These are phyloP conservation scores for Petrocephalus zakoni DNA, from an alignment of 2,113 vertebrate genomes.

Conservation along the genomic window DNA sequence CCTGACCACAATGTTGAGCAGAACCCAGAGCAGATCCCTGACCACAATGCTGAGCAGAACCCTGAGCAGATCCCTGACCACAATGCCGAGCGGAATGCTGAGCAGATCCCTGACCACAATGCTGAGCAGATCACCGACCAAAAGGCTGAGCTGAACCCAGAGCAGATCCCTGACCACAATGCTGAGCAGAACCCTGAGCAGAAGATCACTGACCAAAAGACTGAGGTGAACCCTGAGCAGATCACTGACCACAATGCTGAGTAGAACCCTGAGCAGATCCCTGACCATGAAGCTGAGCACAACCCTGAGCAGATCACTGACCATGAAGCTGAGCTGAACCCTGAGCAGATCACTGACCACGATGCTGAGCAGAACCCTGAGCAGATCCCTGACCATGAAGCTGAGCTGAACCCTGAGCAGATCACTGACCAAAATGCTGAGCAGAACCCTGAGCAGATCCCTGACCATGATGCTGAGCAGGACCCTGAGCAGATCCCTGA, in stretches of 20 bases:
- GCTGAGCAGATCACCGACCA: neutral
- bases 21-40: neutral
- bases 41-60: neutral
- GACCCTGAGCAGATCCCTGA: neutral
- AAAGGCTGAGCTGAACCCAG: neutral
- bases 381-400: too few relatives aligned
- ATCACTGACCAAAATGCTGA: too few relatives aligned
- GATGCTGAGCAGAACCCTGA: neutral
- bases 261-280: neutral
- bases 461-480: too few relatives aligned
- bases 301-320: neutral
- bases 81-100: neutral
- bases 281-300: neutral
- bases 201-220: neutral
- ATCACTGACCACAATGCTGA: too few relatives aligned
- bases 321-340: neutral
- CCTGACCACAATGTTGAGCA: neutral
- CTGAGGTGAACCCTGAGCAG: neutral
- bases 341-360: neutral
- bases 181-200: neutral
- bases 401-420: neutral
- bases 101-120: neutral
- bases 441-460: neutral
- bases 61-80: neutral
- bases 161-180: neutral